Conservation (phyloP, 2,113 vertebrate species). For the Phylloscopus trochiloides region DNA sequence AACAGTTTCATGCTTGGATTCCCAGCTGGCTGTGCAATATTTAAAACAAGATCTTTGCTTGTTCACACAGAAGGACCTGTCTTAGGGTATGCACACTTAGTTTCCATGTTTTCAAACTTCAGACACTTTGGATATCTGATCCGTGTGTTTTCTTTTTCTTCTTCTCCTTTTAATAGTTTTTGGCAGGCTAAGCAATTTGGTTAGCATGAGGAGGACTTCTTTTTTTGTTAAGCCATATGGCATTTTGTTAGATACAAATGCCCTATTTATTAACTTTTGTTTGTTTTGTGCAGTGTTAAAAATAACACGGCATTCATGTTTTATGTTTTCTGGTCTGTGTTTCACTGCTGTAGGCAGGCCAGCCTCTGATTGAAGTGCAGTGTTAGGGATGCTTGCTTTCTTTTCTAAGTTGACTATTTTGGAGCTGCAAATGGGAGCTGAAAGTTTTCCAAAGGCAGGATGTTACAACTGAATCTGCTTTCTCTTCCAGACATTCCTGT, state of each 20-base stretch:
- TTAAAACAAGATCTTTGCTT: not conserved
- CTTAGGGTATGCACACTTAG: not conserved
- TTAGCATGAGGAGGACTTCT: not conserved
- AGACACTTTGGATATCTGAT: not conserved
- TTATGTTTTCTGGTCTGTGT: not conserved
- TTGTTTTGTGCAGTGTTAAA: slow-evolving; percentile 7
- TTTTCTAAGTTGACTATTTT: slow-evolving; percentile 18
- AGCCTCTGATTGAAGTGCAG: not conserved
- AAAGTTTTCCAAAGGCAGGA: slow-evolving; percentile 21
- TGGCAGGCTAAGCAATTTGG: not conserved
- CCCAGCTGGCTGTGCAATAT: not conserved
- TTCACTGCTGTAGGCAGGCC: not conserved
- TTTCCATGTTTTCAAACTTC: not conserved
- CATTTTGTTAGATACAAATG: not conserved
- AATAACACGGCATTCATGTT: not conserved
- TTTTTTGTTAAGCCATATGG: not conserved
- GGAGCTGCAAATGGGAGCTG: slow-evolving; percentile 18
- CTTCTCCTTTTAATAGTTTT: not conserved
- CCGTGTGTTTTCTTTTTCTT: not conserved
- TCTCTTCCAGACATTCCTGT: slow-evolving; percentile 21
- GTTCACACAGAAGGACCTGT: not conserved
- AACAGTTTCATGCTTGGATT: slow-evolving; percentile 14
- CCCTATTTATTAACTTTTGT: not conserved
- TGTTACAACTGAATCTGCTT: slow-evolving; percentile 1
- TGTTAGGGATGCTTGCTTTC: not conserved